Conservation (phyloP, 2,113 vertebrate genomes). For the Epinephelus cyanopodus region DNA sequence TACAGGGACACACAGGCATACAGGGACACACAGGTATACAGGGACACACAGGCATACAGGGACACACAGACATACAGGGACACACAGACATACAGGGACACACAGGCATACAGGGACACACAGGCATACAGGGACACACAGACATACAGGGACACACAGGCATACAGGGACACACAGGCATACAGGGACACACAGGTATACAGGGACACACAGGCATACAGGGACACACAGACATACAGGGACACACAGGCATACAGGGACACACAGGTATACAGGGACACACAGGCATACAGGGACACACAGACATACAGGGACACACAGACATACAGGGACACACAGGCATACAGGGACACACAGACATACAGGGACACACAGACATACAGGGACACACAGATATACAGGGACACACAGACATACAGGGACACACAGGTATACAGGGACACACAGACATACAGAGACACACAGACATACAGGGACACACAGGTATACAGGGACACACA, state of each 20-base stretch:
- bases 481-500: background rate
- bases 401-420: too few relatives aligned
- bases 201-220: background rate
- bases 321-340: background rate
- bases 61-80: too few relatives aligned
- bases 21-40: background rate
- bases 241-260: background rate
- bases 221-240: background rate
- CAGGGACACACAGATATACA: too few relatives aligned
- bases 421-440: too few relatives aligned
- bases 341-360: background rate
- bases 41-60: too few relatives aligned
- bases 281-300: too few relatives aligned
- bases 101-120: background rate
- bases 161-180: too few relatives aligned
- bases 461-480: too few relatives aligned
- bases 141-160: background rate
- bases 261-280: background rate
- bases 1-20: background rate
- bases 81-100: background rate
- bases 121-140: background rate
- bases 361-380: too few relatives aligned
- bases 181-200: too few relatives aligned
- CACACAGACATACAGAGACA: too few relatives aligned
- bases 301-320: background rate